Conservation (phyloP, 2,113 vertebrate species). For the Brachirus orientalis region DNA sequence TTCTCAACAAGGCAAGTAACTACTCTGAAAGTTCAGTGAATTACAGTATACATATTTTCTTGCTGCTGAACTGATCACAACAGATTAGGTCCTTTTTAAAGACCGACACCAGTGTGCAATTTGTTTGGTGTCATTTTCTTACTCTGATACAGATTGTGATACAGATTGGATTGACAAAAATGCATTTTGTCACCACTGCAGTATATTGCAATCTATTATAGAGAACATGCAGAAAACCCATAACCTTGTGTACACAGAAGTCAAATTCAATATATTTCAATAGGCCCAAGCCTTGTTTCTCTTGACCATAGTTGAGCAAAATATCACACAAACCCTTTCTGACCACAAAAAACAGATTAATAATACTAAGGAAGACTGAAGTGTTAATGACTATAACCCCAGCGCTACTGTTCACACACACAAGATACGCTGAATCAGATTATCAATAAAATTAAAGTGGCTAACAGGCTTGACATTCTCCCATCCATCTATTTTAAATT, state of each 20-base stretch:
- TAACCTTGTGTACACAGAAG: not conserved
- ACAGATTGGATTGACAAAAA: constrained; percentile 9
- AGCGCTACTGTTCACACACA: not conserved
- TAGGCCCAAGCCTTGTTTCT: constrained; percentile 35
- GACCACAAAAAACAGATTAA: constrained; percentile 40
- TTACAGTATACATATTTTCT: constrained; percentile 32
- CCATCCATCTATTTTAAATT: constrained; percentile 8
- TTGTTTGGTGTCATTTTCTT: not conserved
- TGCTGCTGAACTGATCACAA: constrained; percentile 13
- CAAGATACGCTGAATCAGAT: constrained; percentile 18
- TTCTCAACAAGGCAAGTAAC: constrained; percentile 28
- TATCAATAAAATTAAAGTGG: constrained; percentile 19
- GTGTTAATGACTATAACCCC: constrained; percentile 14
- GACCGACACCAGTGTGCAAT: too few relatives aligned
- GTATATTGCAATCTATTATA: constrained; percentile 23
- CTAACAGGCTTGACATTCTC: constrained; percentile 4
- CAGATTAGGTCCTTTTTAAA: too few relatives aligned
- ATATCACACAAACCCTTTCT: constrained; percentile 29
- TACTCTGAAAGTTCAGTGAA: constrained; percentile 13
- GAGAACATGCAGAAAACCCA: constrained; percentile 37
- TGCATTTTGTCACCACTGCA: constrained; percentile 28
- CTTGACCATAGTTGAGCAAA: too few relatives aligned
- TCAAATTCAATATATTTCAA: constrained; percentile 49
- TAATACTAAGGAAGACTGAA: constrained; percentile 33
- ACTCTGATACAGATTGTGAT: not conserved